Base-by-base conservation (phyloP, 2,113 vertebrate genomes). In the Labrus mixtus region DNA sequence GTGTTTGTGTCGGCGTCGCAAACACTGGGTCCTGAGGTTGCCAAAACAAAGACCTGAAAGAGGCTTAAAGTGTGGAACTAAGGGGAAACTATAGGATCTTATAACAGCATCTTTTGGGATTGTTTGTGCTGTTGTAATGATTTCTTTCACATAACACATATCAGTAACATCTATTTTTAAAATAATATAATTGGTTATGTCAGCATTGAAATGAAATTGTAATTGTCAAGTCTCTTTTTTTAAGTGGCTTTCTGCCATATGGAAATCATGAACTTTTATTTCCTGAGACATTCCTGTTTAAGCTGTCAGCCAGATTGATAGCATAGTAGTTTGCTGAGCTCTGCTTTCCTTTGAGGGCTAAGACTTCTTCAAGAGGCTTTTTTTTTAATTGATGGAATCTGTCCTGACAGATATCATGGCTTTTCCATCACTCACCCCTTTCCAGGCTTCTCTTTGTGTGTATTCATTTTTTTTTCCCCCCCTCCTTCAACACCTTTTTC, bases 311-410 rank as follows among this genome's bases (percentile, higher is more conserved):
- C 39, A 65, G 79, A 86, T 56, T 80, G 85, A 83, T 82, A 55
- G 64, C 10, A 58, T 48, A 17, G 61, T 15, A 36, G 36, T 22
- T 72, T 83, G 77, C 81, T 81, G 73, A 85, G 74, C 70, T 65
- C 45, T 58, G 82, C 63, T 84, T 83, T 89, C 85, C 64, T 76
- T 59, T 51, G 11, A 70, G 48, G 51, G 67, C 63, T 81, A 51
- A 64, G 67, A 84, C 82, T 73, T 75, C 68, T 79, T 73, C 69
- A 78, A 84, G 72, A 81, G 60, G 79, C 72, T 78, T 87, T 51
- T 48, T 48, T 48, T 76, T 83, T 89, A 88, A 89, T 91, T 87
- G 87, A 88, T 85, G 73, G 82, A 85, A 89, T 91, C 88, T 87
- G 81, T 79, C 85, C 79, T 85, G 88, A 89, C 87, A 83, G 83